These are phyloP conservation scores for Amiota minor DNA, from an alignment of 2,888 invertebrate species.

Conservation along the genomic window DNA sequence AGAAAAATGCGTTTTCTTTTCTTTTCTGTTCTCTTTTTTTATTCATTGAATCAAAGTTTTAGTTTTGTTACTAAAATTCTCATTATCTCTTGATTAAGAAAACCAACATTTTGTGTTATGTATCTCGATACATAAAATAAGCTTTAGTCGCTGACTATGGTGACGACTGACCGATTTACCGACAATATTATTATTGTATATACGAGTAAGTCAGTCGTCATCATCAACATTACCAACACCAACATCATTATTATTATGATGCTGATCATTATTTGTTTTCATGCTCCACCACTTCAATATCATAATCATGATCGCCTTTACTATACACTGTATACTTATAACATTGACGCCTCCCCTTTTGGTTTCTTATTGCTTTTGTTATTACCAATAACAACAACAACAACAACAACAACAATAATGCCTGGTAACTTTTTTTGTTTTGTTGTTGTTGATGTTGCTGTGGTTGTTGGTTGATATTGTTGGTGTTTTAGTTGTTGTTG, in stretches of 20 bases:
- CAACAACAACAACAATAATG: not conserved
- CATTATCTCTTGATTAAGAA: no score
- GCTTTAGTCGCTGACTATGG: no score
- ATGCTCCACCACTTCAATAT: conserved; percentile 11
- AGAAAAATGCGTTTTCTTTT: no score
- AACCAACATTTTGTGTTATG: no score
- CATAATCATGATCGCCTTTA: conserved; percentile 12
- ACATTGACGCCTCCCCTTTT: conserved; percentile 70
- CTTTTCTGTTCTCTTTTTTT: no score
- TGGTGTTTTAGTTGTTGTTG: conserved; percentile 25
- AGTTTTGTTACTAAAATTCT: no score
- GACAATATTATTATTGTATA: no score
- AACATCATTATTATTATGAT: conserved; percentile 40
- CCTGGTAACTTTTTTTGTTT: conserved; percentile 66
- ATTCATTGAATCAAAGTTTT: no score
- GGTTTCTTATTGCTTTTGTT: conserved; percentile 53
- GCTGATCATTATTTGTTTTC: conserved; percentile 10
- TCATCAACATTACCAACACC: conserved; percentile 44
- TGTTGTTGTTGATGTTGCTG: conserved; percentile 51
- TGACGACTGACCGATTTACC: no score
- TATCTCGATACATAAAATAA: no score
- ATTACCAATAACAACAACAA: not conserved
- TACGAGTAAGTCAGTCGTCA: not conserved
- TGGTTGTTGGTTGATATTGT: conserved; percentile 43
- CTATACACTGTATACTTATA: conserved; percentile 34